Conservation (phyloP, 2,113 vertebrate species). For the Oncorhynchus gorbuscha region DNA sequence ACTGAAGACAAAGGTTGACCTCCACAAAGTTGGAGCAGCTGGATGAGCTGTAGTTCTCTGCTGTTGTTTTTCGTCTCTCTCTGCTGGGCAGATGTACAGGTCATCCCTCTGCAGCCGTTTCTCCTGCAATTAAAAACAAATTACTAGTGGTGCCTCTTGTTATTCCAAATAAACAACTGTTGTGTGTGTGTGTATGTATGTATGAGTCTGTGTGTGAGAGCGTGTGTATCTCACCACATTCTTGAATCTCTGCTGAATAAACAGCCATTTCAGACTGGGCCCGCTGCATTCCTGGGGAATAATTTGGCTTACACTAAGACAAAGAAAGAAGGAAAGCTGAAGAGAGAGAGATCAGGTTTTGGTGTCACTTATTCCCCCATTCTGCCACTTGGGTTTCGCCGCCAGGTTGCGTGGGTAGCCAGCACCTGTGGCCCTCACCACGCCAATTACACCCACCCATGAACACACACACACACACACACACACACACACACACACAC, state of each 20-base stretch:
- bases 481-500: no score
- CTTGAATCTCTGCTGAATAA: constrained; percentile 51
- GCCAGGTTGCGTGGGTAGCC: constrained; percentile 33
- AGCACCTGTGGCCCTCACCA: constrained; percentile 46
- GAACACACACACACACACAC: neutral
- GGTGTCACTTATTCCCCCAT: constrained; percentile 41
- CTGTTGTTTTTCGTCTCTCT: neutral
- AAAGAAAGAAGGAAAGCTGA: constrained; percentile 41
- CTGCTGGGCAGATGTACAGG: neutral
- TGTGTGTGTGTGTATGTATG: constrained; percentile 10
- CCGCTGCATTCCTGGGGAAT: constrained; percentile 80
- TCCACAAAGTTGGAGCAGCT: constrained; percentile 38
- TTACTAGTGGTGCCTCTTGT: constrained; percentile 25
- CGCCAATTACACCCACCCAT: constrained; percentile 33
- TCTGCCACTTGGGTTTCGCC: constrained; percentile 37
- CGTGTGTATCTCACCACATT: constrained; percentile 31
- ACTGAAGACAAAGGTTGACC: constrained; percentile 40
- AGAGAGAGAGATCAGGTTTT: constrained; percentile 13
- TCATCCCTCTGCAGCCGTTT: constrained; percentile 23
- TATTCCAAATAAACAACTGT: constrained; percentile 33
- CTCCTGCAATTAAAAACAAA: constrained; percentile 26
- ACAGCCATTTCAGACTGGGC: constrained; percentile 70
- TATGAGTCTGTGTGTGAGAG: constrained; percentile 17
- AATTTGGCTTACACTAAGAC: constrained; percentile 72
- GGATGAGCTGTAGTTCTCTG: constrained; percentile 9